Conservation (phyloP, 2,888 invertebrate species). For the Agrenia bidenticulata region DNA sequence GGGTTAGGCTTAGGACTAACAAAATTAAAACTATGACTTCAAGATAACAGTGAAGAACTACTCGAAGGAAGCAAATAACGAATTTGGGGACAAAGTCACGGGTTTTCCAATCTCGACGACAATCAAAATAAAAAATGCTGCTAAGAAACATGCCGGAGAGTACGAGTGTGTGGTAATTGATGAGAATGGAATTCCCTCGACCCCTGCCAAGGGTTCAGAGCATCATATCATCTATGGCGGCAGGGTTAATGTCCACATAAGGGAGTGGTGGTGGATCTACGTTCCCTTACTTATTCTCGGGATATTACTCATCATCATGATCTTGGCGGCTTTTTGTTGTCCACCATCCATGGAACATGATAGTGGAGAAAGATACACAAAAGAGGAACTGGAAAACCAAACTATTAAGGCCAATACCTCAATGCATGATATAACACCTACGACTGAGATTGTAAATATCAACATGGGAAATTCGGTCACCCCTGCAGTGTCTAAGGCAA, state of each 20-base stretch:
- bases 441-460: no score
- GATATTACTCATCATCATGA: constrained; percentile 6
- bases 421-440: no score
- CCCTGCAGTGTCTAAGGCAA: no score
- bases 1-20: no score
- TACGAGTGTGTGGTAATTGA: constrained; percentile 30
- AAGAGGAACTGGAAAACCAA: constrained; percentile 20
- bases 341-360: constrained; percentile 31
- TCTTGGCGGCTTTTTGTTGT: constrained; percentile 13
- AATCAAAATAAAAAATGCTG: background rate
- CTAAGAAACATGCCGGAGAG: constrained; percentile 7
- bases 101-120: background rate
- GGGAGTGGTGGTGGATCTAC: background rate
- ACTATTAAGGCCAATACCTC: no score
- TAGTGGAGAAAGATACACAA: constrained; percentile 31
- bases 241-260: constrained; percentile 19
- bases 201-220: background rate
- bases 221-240: constrained; percentile 3
- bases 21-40: no score
- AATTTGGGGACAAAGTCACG: no score
- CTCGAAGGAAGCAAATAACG: no score
- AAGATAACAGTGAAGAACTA: no score
- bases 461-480: no score
- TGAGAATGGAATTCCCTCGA: constrained; percentile 24
- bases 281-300: background rate